A percentile compares a stretch with the other conserved stretches of the same genome.
Evolutionary conservation across 2,888 invertebrate species (phyloP).

Genomic region (Anoplius nigerrimus): DNA sequence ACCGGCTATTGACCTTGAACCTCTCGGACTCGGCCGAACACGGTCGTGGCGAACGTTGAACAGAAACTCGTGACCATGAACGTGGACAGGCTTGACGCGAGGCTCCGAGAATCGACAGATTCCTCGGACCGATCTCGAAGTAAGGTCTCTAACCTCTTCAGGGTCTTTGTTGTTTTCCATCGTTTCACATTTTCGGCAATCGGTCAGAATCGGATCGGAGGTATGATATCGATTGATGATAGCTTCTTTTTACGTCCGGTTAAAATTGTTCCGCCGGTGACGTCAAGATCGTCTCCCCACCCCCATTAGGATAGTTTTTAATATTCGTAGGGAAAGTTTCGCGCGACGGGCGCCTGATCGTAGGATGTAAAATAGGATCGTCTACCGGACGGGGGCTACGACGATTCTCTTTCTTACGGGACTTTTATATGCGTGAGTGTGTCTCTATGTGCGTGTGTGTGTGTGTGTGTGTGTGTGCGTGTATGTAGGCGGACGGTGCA

Average conservation of each 20-base stretch:
- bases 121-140: no score
- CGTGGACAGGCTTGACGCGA: no score
- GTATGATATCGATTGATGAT: no score
- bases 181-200: background rate
- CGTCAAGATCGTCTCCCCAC: background rate
- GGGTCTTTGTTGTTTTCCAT: background rate
- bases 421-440: background rate
- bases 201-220: background rate
- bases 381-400: background rate
- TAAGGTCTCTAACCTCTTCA: no score
- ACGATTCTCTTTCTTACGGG: constrained; percentile 1
- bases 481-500: no score
- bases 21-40: background rate
- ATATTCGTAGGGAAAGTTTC: constrained; percentile 25
- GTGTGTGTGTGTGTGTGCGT: background rate
- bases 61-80: background rate
- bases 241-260: background rate
- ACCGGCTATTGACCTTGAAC: constrained; percentile 37
- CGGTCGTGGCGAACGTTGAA: background rate
- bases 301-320: constrained; percentile 6
- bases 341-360: background rate
- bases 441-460: no score
- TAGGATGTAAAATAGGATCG: no score
- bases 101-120: no score
- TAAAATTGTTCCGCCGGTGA: background rate